Base-by-base conservation (phyloP, 2,888 invertebrate genomes). In the Deroplatys truncata region DNA sequence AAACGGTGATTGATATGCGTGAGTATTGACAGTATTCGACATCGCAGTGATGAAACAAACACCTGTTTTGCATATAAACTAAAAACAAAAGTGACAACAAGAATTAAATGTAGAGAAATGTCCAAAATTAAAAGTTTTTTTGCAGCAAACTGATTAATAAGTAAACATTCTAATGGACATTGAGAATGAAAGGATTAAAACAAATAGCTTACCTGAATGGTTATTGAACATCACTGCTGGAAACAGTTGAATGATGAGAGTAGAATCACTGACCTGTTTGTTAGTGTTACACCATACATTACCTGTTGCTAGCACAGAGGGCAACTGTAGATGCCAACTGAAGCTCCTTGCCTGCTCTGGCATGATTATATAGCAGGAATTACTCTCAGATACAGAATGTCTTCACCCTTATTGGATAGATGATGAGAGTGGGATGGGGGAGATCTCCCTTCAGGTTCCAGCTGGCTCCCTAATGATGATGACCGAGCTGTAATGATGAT, bases 401-500 rank as follows among this genome's bases (percentile, higher is more conserved):
- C 31, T n/a, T n/a, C 28, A n/a, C 85, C 28, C 85, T 85, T n/a
- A n/a, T 87, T 28, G 83, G 83, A 13, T 82, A 28, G n/a, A 85
- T 85, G 85, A 35, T 35, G 28, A 35, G 13, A 85, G 82, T 56
- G 31, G 31, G 56, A 25, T 72, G 43, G 87, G 28, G 82, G 83
- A 83, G 25, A 82, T 16, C 87, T 87, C 87, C 87, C 87, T 87
- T 87, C 87, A 29, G 87, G 87, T 20, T 72, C 82, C 82, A 35
- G 16, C 31, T 20, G 82, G 82, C 82, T n/a, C 31, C 35, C 35
- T 87, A 87, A 90, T 90, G 88, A 88, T 90, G 90, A 90, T 90
- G 90, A 89, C 82, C 72, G 20, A 28, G 86, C 56, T 29, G 84
- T 89, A 84, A 90, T 90, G 88, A 90, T 88, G 89, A 88, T 89